Percentiles rank a stretch among this genome's conserved stretches.
These are phyloP conservation scores for Tyrannus savana DNA, from an alignment of 2,113 vertebrate genomes.

Conservation along the genomic window DNA sequence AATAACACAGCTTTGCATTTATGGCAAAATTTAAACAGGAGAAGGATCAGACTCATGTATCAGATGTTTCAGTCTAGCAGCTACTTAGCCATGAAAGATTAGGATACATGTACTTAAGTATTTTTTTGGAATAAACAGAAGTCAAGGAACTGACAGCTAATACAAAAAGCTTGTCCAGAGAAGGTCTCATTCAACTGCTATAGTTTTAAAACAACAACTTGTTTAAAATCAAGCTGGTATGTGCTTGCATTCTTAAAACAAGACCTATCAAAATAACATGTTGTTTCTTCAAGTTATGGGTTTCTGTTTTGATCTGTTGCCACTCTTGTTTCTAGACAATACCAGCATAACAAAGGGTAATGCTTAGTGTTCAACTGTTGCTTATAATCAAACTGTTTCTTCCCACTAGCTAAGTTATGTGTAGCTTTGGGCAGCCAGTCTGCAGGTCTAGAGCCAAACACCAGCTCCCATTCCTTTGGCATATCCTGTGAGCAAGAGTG, in stretches of 20 bases:
- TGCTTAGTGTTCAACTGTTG: not conserved
- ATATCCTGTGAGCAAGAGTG: not conserved
- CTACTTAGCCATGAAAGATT: not conserved
- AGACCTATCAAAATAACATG: conserved; percentile 24
- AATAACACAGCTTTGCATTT: not conserved
- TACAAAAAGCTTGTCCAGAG: not conserved
- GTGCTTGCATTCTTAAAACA: not conserved
- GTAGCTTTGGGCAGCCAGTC: not conserved
- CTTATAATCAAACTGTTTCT: not conserved
- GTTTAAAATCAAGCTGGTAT: not conserved
- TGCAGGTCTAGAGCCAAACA: not conserved
- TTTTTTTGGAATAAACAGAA: not conserved
- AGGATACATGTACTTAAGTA: not conserved
- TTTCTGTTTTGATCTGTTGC: conserved; percentile 28
- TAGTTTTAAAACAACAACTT: not conserved
- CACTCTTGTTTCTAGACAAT: conserved; percentile 10
- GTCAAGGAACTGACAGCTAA: not conserved
- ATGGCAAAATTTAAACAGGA: not conserved
- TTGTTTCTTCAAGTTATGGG: not conserved
- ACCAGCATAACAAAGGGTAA: not conserved
- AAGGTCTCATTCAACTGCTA: not conserved
- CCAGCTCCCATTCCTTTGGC: not conserved
- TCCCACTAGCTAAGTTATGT: not conserved
- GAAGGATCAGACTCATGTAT: not conserved
- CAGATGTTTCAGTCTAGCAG: not conserved